Percentiles rank a stretch among this genome's conserved stretches.
phyloP scores from a whole-genome alignment of 2,797 vertebrate species.

The Danio tinwini region DNA sequence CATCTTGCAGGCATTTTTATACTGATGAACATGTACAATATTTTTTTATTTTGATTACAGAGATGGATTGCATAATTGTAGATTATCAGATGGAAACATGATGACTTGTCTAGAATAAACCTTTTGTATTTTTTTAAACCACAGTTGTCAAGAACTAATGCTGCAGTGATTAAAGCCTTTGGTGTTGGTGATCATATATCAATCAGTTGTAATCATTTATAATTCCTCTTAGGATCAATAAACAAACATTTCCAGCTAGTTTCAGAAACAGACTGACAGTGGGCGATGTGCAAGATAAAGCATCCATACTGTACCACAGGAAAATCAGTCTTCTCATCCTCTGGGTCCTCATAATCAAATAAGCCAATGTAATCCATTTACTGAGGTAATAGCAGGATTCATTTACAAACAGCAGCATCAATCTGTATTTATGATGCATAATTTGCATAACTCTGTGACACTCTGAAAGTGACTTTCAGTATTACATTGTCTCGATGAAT shows the following conservation, averaged over 20 bases:
- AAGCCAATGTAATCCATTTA: slow-evolving; percentile 24
- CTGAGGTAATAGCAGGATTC: slow-evolving; percentile 21
- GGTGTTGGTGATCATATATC: background rate
- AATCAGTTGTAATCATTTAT: background rate
- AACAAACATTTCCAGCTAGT: background rate
- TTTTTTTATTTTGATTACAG: slow-evolving; percentile 6
- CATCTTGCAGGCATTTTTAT: background rate
- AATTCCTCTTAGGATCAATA: background rate
- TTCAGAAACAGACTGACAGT: background rate
- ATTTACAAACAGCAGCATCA: slow-evolving; percentile 27
- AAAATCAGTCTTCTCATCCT: slow-evolving; percentile 14
- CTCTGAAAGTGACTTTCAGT: background rate
- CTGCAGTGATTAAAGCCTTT: slow-evolving; percentile 9
- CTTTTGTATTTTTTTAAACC: background rate
- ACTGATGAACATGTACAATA: background rate
- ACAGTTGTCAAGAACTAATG: background rate
- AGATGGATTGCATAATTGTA: background rate
- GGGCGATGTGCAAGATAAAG: background rate
- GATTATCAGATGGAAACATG: slow-evolving; percentile 2
- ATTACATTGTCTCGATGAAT: background rate
- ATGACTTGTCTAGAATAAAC: slow-evolving; percentile 1
- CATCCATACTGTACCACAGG: background rate
- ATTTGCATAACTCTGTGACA: slow-evolving; percentile 14
- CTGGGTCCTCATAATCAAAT: slow-evolving; percentile 33
- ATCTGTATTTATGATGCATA: slow-evolving; percentile 1